These are phyloP conservation scores for Megaleporinus macrocephalus DNA, from an alignment of 2,113 vertebrate genomes.

Conservation along the genomic window DNA sequence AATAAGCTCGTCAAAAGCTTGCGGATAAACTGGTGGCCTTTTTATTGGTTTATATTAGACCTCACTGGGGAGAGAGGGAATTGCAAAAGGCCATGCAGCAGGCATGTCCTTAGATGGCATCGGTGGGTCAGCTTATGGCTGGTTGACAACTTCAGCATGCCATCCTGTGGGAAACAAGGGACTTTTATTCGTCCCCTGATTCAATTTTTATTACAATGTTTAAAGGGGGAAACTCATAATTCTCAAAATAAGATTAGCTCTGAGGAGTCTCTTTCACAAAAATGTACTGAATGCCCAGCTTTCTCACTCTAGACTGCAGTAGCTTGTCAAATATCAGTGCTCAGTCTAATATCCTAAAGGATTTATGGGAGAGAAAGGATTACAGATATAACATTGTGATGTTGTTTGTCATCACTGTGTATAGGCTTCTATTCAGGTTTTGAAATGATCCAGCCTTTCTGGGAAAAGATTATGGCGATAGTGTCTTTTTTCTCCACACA, in stretches of 20 bases:
- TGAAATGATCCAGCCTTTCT: no score
- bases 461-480: no score
- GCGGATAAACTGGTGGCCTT: not conserved
- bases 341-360: not conserved
- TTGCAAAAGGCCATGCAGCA: not conserved
- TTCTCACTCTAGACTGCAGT: not conserved
- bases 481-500: not conserved
- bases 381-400: not conserved
- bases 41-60: not conserved
- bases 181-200: conserved; percentile 60
- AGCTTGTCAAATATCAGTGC: not conserved
- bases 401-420: not conserved
- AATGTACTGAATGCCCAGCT: not conserved
- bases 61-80: not conserved
- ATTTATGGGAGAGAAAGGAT: not conserved
- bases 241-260: conserved; percentile 63
- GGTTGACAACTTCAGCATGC: conserved; percentile 47
- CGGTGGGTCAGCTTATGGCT: conserved; percentile 30
- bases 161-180: conserved; percentile 56
- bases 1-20: not conserved
- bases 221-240: conserved; percentile 50
- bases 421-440: no score
- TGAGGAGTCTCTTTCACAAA: conserved; percentile 37
- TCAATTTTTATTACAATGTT: conserved; percentile 64
- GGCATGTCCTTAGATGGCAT: conserved; percentile 15